A percentile compares a stretch with the other conserved stretches of the same genome.
phyloP scores from a whole-genome alignment of 1,140 invertebrate species.

The Seison nebaliae region DNA sequence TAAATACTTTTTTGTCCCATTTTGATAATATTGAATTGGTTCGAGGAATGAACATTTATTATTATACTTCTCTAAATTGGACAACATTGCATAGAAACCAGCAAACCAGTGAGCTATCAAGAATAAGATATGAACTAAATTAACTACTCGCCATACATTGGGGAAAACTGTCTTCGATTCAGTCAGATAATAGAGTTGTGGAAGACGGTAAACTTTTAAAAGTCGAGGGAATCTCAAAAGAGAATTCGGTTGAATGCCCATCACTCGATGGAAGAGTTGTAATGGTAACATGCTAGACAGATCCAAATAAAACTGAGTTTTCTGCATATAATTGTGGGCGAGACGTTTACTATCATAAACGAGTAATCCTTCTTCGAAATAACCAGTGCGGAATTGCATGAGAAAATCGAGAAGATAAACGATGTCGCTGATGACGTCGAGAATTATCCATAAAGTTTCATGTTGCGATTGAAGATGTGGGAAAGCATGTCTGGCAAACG shows the following conservation, averaged over 20 bases:
- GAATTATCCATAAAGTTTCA: slow-evolving; percentile 44
- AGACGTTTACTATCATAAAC: slow-evolving; percentile 66
- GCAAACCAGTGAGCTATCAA: slow-evolving; percentile 86
- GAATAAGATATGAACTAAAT: slow-evolving; percentile 69
- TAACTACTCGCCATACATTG: slow-evolving; percentile 76
- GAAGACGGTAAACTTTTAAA: slow-evolving; percentile 53
- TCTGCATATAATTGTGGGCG: slow-evolving; percentile 56
- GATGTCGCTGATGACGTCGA: slow-evolving; percentile 53
- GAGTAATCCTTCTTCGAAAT: slow-evolving; percentile 71
- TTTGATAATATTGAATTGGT: slow-evolving; percentile 41
- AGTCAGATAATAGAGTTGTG: slow-evolving; percentile 76
- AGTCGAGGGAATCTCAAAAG: slow-evolving; percentile 31
- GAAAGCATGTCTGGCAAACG: slow-evolving; percentile 71
- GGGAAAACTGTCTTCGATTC: slow-evolving; percentile 76
- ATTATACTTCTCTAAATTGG: slow-evolving; percentile 55
- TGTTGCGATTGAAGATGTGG: slow-evolving; percentile 14
- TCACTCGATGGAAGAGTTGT: slow-evolving; percentile 53
- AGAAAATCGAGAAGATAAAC: slow-evolving; percentile 58
- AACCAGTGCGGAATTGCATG: slow-evolving; percentile 73
- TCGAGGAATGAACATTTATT: slow-evolving; percentile 36
- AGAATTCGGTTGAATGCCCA: slow-evolving; percentile 34
- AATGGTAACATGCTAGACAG: slow-evolving; percentile 51
- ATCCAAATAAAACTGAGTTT: slow-evolving; percentile 57
- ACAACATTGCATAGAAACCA: slow-evolving; percentile 76
- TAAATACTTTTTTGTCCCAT: slow-evolving; percentile 62